Evolutionary conservation across 1,140 invertebrate species (phyloP), one percentile per base, ranked within the genome.

Genomic region (Bradynema listronoti): DNA sequence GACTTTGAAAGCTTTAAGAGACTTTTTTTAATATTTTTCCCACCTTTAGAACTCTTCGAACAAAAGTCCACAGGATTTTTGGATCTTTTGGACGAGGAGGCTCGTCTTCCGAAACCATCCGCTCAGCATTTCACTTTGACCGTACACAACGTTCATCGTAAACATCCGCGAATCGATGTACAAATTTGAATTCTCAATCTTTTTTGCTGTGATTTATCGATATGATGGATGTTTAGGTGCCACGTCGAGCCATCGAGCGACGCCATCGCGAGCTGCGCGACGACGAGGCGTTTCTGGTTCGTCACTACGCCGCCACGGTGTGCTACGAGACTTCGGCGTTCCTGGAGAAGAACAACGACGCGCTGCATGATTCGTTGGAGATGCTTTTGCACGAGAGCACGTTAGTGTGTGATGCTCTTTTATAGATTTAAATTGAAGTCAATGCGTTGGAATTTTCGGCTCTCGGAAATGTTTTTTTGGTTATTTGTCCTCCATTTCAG

Each of bases 331-430:
- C 93, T 14, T 87, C 87, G 24, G 56, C 83, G 65, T 96, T 96
- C 79, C 88, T 96, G 68, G 91, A 95, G 73, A 97, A 97, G 80
- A 97, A 97, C 81, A 96, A 95, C 78, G 93, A 97, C 80, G 90
- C 91, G 0, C 80, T 97, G 2, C 93, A 97, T 79, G 88, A 88
- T 0, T 95, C 91, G 0, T 80, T 97, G 0, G 89, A 93, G 81
- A 87, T 86, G 62, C 81, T 95, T 6, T 86, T 95, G 46, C 87
- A 91, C 50, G 61, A 32, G 27, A 66, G 55, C 27, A 60, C 14
- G 32, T 59, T 59, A 25, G n/a, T 34, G 4, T 39, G 7, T 2
- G 11, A 16, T n/a, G n/a, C n/a, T n/a, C n/a, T n/a, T n/a, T n/a
- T n/a, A n/a, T n/a, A n/a, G n/a, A n/a, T n/a, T n/a, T n/a, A n/a